phyloP scores from a whole-genome alignment of 2,888 invertebrate species.

The Willowsia nigromaculata region DNA sequence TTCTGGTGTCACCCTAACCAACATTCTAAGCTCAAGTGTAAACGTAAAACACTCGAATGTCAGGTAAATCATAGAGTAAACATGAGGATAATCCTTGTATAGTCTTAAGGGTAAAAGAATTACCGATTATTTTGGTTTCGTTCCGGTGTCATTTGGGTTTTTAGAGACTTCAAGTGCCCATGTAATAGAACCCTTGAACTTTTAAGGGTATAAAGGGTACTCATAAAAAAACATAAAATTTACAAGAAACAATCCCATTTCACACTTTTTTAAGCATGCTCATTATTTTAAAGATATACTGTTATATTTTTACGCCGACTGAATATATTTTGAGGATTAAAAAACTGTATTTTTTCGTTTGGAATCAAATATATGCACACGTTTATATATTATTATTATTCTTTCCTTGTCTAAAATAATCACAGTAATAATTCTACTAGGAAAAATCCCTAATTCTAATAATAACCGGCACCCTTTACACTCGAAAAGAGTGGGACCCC shows the following conservation, averaged over 20 bases:
- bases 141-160: neutral
- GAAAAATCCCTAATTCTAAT: constrained; percentile 20
- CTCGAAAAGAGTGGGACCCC: constrained; percentile 2
- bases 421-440: constrained; percentile 17
- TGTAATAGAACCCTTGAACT: constrained; percentile 16
- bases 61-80: neutral
- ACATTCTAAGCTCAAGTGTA: constrained; percentile 11
- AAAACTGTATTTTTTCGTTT: neutral
- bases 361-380: no score
- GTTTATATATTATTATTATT: no score
- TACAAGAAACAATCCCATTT: constrained; percentile 34
- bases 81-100: neutral
- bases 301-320: neutral
- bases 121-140: neutral
- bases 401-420: constrained; percentile 33
- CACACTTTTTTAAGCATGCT: constrained; percentile 35
- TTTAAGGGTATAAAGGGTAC: neutral
- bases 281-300: constrained; percentile 7
- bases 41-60: constrained; percentile 2
- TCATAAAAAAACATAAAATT: neutral
- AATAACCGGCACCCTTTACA: constrained; percentile 13
- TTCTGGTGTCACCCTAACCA: neutral
- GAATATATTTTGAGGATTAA: constrained; percentile 17
- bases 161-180: neutral
- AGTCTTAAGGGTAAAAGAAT: neutral